These are phyloP conservation scores for Mizuhopecten yessoensis DNA, from an alignment of 1,140 invertebrate species.

Conservation along the genomic window DNA sequence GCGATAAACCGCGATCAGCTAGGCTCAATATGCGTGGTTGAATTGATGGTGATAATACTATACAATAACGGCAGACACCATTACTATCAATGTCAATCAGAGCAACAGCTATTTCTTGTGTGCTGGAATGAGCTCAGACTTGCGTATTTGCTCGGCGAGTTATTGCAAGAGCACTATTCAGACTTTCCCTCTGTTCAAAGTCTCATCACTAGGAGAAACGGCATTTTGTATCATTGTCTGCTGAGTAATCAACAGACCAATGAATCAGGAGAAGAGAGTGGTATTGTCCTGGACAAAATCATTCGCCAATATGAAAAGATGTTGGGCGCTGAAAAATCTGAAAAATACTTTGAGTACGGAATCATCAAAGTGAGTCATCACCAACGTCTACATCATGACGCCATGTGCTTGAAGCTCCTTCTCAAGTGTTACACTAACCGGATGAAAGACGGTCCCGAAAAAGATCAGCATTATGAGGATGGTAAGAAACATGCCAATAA, in stretches of 20 bases:
- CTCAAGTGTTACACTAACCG: background rate
- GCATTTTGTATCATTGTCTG: background rate
- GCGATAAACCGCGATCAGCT: background rate
- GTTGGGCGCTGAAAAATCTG: background rate
- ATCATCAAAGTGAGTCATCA: background rate
- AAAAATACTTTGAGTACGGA: background rate
- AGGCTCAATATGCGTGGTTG: background rate
- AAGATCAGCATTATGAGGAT: background rate
- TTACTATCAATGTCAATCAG: background rate
- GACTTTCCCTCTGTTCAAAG: background rate
- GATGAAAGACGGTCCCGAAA: background rate
- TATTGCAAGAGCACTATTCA: background rate
- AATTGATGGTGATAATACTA: background rate
- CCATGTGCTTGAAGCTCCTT: conserved; percentile 3
- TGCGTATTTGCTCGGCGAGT: background rate
- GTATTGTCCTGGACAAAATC: background rate
- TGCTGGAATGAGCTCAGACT: background rate
- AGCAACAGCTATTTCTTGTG: background rate
- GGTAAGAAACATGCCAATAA: background rate
- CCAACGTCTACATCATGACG: conserved; percentile 2
- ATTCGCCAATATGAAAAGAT: background rate
- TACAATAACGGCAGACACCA: background rate
- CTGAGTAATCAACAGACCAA: background rate
- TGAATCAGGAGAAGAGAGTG: background rate
- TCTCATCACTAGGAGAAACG: background rate